These are phyloP conservation scores for Syncerus caffer DNA, from an alignment of 2,797 vertebrate species.

Conservation along the genomic window DNA sequence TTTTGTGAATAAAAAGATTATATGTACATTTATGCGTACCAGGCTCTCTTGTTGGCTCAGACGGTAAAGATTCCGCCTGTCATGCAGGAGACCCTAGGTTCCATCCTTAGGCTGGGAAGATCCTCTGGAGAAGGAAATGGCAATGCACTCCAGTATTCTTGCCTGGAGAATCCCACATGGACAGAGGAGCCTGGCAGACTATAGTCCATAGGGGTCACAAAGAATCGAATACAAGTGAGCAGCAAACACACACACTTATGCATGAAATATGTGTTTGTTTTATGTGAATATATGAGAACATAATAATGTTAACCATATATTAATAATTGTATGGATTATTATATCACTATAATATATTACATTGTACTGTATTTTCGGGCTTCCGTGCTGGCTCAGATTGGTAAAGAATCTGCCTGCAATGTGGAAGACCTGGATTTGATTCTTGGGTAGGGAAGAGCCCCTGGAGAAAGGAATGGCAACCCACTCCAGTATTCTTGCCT, in stretches of 20 bases:
- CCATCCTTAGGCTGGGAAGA: background rate
- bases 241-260: background rate
- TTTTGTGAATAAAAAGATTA: background rate
- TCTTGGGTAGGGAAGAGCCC: background rate
- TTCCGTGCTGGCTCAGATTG: background rate
- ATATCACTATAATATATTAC: background rate
- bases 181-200: background rate
- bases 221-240: background rate
- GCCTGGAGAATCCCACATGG: background rate
- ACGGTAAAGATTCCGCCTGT: rapidly evolving
- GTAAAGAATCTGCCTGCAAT: background rate
- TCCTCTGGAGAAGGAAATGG: background rate
- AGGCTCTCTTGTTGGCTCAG: background rate
- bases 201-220: background rate
- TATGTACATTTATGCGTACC: background rate
- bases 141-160: background rate
- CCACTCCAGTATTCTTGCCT: background rate
- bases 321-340: background rate
- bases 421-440: background rate
- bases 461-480: background rate
- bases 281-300: background rate
- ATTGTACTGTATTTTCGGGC: background rate
- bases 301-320: background rate
- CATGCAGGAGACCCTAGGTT: background rate
- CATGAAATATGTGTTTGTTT: background rate